Conservation (phyloP, 2,797 vertebrate species). For the Pyrocephalus nanus region DNA sequence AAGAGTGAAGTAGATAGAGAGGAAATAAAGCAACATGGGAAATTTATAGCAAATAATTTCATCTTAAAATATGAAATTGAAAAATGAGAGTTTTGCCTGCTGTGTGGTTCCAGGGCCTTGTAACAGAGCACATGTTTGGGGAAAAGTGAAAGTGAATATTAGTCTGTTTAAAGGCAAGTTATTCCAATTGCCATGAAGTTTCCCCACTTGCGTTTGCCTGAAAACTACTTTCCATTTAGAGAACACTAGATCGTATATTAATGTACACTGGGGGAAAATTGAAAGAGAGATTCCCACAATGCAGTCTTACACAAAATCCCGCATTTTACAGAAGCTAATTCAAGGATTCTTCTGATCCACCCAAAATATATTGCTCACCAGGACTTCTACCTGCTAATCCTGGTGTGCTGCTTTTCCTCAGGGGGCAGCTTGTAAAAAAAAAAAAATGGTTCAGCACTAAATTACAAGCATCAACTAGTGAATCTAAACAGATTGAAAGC, state of each 20-base stretch:
- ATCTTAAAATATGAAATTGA: background rate
- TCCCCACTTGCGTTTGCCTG: background rate
- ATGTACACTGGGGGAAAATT: background rate
- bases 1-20: background rate
- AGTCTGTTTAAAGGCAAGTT: background rate
- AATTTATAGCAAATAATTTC: background rate
- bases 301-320: background rate
- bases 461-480: background rate
- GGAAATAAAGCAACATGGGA: background rate
- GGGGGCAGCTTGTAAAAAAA: background rate
- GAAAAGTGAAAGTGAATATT: background rate
- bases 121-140: background rate
- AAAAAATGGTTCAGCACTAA: background rate
- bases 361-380: background rate
- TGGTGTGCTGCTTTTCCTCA: background rate
- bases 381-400: background rate
- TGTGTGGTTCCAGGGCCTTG: background rate
- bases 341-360: background rate
- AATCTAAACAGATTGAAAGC: background rate
- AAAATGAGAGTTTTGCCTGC: background rate
- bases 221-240: background rate
- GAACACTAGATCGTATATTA: background rate
- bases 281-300: background rate
- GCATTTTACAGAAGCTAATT: background rate
- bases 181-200: fast-evolving